Evolutionary conservation across 2,113 vertebrate species (phyloP).

Genomic region (Sorex fumeus): DNA sequence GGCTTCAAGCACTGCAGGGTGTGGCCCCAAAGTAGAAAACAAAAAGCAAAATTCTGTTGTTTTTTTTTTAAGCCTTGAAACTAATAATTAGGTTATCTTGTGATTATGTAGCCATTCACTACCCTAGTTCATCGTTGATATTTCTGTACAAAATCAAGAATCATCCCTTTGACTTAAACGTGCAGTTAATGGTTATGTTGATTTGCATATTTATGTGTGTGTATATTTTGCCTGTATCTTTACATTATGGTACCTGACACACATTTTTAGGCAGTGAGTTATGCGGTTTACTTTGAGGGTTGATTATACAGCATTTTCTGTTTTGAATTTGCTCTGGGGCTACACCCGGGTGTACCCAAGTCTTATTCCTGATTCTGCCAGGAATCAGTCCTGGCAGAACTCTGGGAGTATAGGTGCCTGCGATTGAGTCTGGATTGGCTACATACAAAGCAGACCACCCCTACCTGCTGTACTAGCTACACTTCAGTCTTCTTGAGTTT

Average conservation of each 20-base stretch:
- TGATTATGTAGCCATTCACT: conserved; percentile 54
- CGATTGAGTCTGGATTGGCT: too few species aligned
- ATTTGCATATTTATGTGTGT: conserved; percentile 57
- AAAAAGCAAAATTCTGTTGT: too few species aligned
- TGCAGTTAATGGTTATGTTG: conserved; percentile 66
- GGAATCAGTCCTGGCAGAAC: too few species aligned
- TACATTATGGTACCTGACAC: conserved; percentile 12
- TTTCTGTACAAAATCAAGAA: conserved; percentile 59
- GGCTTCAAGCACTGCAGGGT: too few species aligned
- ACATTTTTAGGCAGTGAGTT: conserved; percentile 29
- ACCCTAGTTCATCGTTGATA: conserved; percentile 68
- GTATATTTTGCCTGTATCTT: conserved; percentile 44
- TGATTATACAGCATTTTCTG: conserved; percentile 29
- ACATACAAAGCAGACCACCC: too few species aligned
- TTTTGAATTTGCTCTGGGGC: too few species aligned
- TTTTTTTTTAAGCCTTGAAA: conserved; percentile 31
- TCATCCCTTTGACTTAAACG: conserved; percentile 36
- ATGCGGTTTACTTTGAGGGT: conserved; percentile 2
- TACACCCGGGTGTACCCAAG: too few species aligned
- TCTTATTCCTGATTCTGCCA: too few species aligned
- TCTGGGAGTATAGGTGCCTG: too few species aligned
- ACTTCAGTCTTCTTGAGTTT: too few species aligned
- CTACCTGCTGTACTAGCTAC: too few species aligned
- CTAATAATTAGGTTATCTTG: conserved; percentile 53
- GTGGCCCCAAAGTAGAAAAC: too few species aligned